Evolutionary conservation across 2,888 invertebrate genomes (phyloP).

Genomic region (Hecatera dysodea): DNA sequence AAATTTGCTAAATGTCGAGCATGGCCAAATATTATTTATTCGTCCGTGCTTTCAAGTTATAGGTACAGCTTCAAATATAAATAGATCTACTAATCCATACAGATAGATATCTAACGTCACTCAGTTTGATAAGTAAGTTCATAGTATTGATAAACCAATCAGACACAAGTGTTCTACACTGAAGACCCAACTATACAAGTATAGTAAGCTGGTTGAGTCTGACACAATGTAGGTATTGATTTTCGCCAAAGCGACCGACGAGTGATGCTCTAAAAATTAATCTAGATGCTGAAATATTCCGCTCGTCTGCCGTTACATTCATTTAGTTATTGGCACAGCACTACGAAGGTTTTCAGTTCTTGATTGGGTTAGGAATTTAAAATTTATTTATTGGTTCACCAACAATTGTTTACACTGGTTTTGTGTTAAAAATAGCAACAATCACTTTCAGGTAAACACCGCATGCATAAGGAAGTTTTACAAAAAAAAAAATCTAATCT

Average conservation of each 20-base stretch:
- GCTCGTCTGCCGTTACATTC: conserved; percentile 5
- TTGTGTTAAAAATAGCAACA: too few relatives aligned
- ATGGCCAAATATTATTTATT: too few relatives aligned
- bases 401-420: too few relatives aligned
- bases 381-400: too few relatives aligned
- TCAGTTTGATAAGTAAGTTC: conserved; percentile 10
- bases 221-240: conserved; percentile 49
- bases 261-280: conserved; percentile 17
- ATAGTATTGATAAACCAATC: conserved; percentile 13
- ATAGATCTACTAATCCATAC: conserved; percentile 4
- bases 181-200: conserved; percentile 7
- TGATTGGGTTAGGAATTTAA: background rate
- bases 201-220: conserved; percentile 19
- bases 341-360: background rate
- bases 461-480: too few relatives aligned
- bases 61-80: conserved; percentile 14
- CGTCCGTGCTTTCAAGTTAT: background rate
- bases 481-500: too few relatives aligned
- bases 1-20: background rate
- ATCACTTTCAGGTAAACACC: too few relatives aligned
- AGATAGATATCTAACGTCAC: conserved; percentile 8
- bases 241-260: conserved; percentile 30
- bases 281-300: conserved; percentile 38
- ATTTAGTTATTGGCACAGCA: background rate
- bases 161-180: conserved; percentile 21